A percentile compares a stretch with the other conserved stretches of the same genome.
phyloP scores from a whole-genome alignment of 2,888 invertebrate genomes.

The Flabesymbios commensalis region DNA sequence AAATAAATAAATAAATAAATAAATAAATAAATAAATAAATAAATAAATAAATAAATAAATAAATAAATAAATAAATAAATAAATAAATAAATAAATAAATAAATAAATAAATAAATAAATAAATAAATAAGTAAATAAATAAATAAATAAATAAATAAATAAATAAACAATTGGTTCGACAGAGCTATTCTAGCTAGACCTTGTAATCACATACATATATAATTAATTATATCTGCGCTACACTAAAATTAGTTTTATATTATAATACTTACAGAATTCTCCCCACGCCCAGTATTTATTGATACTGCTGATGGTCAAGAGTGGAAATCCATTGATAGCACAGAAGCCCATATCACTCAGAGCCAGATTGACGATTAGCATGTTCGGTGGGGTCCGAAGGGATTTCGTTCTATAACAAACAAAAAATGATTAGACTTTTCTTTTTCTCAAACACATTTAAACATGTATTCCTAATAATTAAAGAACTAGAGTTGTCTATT shows the following conservation, averaged over 20 bases:
- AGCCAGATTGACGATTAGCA: constrained; percentile 30
- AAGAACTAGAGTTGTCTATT: no score
- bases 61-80: background rate
- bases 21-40: background rate
- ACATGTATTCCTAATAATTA: no score
- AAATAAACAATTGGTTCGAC: constrained; percentile 29
- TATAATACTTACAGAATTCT: constrained; percentile 16
- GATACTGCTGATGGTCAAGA: constrained; percentile 28
- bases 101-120: background rate
- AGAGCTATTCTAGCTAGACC: constrained; percentile 32
- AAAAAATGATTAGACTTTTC: no score
- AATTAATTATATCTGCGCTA: no score
- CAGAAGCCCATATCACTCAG: constrained; percentile 28
- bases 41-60: background rate
- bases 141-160: constrained; percentile 24
- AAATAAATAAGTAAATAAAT: no score
- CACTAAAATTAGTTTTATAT: background rate
- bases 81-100: background rate
- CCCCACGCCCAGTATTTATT: constrained; percentile 26
- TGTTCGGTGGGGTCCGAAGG: constrained; percentile 29
- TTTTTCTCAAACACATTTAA: no score
- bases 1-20: background rate
- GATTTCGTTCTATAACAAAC: constrained; percentile 20
- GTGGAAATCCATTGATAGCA: constrained; percentile 29
- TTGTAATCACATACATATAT: no score